These are phyloP conservation scores for Malacoctenus gilli DNA, from an alignment of 2,797 vertebrate genomes.

Conservation along the genomic window DNA sequence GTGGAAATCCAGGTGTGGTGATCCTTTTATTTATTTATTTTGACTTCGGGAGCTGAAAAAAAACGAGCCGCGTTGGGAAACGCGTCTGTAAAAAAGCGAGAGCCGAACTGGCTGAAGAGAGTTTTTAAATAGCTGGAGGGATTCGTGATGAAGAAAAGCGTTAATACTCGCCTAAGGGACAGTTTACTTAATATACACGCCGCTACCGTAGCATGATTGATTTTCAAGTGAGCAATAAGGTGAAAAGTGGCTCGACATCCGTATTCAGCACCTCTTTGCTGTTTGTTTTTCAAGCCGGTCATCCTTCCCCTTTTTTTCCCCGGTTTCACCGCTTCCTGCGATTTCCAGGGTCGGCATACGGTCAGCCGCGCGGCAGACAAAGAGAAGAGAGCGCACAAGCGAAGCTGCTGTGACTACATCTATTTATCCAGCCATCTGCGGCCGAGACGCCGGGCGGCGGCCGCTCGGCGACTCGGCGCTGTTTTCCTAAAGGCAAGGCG, in stretches of 20 bases:
- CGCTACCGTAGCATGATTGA: constrained; percentile 24
- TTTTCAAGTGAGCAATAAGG: constrained; percentile 40
- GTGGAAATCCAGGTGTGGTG: constrained; percentile 75
- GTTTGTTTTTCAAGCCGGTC: constrained; percentile 51
- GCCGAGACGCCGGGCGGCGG: constrained; percentile 44
- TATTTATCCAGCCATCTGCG: constrained; percentile 57
- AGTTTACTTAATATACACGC: constrained; percentile 17
- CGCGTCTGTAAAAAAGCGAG: constrained; percentile 6
- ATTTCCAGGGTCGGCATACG: constrained; percentile 45
- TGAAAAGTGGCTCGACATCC: constrained; percentile 47
- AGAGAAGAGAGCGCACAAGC: constrained; percentile 37
- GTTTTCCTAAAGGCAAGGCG: constrained; percentile 69
- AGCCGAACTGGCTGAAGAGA: not conserved
- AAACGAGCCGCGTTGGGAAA: too few relatives aligned
- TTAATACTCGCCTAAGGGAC: not conserved
- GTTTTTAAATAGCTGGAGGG: too few relatives aligned
- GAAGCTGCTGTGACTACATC: constrained; percentile 63
- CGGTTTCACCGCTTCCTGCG: constrained; percentile 36
- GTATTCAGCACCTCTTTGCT: constrained; percentile 34
- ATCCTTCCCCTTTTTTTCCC: constrained; percentile 36
- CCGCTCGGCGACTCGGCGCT: constrained; percentile 39
- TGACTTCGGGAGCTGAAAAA: too few relatives aligned
- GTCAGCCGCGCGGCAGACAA: constrained; percentile 72
- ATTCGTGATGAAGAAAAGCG: too few relatives aligned
- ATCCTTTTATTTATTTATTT: constrained; percentile 42